These are phyloP conservation scores for Rhabdomys dilectus DNA, from an alignment of 2,113 vertebrate genomes.

Conservation along the genomic window DNA sequence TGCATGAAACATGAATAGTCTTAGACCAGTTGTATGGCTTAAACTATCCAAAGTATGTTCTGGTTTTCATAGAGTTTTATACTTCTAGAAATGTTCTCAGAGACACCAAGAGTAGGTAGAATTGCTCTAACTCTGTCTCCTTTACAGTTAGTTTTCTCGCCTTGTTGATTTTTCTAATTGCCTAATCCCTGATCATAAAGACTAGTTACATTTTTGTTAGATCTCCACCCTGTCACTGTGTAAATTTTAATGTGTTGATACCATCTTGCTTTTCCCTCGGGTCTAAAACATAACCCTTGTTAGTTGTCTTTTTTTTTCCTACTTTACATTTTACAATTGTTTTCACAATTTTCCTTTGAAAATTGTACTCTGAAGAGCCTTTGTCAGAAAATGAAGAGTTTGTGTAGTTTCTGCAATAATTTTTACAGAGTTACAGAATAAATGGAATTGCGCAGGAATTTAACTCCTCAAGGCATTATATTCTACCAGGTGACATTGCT, in stretches of 20 bases:
- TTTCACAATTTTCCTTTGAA: constrained; percentile 17
- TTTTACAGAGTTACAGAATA: background rate
- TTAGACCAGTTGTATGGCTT: background rate
- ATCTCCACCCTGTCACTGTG: background rate
- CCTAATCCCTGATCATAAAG: background rate
- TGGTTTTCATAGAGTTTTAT: background rate
- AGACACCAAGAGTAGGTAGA: background rate
- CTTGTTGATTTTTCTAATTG: background rate
- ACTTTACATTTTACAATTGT: background rate
- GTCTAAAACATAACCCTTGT: background rate
- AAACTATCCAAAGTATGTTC: background rate
- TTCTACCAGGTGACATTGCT: background rate
- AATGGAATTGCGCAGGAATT: background rate
- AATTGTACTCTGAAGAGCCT: constrained; percentile 17
- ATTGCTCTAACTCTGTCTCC: background rate
- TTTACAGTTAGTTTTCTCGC: background rate
- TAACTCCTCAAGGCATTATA: background rate
- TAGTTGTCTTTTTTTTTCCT: background rate
- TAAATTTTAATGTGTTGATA: background rate
- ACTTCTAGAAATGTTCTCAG: background rate
- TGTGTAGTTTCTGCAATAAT: background rate
- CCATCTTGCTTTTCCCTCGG: background rate
- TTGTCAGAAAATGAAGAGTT: constrained; percentile 4
- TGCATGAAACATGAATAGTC: background rate
- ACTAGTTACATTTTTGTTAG: background rate